These are phyloP conservation scores for Axis porcinus DNA, from an alignment of 2,113 vertebrate species.

Conservation along the genomic window DNA sequence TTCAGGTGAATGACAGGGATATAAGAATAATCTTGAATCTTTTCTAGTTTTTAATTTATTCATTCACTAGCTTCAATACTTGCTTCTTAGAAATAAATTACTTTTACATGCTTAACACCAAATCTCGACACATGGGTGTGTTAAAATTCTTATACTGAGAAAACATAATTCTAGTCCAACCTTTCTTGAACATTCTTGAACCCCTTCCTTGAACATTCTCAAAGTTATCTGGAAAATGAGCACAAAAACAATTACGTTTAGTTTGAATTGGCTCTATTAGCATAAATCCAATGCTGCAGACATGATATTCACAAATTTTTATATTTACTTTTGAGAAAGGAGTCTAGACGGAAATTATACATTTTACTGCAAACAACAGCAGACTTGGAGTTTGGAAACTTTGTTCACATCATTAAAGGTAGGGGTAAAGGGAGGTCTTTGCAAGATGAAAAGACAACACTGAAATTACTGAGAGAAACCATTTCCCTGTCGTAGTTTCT, in stretches of 20 bases:
- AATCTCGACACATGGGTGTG: neutral
- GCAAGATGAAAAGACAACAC: neutral
- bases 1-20: neutral
- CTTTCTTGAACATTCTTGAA: neutral
- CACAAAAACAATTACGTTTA: neutral
- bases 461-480: neutral
- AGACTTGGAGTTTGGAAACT: neutral
- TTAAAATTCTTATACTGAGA: neutral
- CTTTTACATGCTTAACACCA: neutral
- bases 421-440: neutral
- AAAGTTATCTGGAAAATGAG: neutral
- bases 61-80: neutral
- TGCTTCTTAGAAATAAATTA: conserved; percentile 18
- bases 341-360: neutral
- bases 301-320: neutral
- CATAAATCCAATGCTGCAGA: neutral
- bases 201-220: neutral
- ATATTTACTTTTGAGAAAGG: neutral
- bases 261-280: neutral
- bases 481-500: neutral
- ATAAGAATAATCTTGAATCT: neutral
- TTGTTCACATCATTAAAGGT: neutral
- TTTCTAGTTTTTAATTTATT: conserved; percentile 4
- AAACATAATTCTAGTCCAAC: neutral
- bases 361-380: neutral